phyloP scores from a whole-genome alignment of 2,888 invertebrate genomes.

The Netelia melanura region DNA sequence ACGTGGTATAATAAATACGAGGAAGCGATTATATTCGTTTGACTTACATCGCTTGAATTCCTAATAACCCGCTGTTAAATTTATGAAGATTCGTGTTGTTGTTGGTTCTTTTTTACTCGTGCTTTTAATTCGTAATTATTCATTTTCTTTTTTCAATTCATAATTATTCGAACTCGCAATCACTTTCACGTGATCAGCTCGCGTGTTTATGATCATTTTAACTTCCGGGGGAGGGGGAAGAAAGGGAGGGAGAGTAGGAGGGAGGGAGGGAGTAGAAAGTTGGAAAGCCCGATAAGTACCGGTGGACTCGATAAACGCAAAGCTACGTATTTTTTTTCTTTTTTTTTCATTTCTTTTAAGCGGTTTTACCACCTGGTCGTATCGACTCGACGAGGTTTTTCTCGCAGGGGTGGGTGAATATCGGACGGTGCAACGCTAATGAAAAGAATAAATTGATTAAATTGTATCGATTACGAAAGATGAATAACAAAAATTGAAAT shows the following conservation, averaged over 20 bases:
- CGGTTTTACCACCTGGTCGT: background rate
- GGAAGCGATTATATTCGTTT: background rate
- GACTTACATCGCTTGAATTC: background rate
- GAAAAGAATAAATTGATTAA: no score
- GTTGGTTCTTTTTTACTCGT: background rate
- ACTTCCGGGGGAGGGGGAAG: background rate
- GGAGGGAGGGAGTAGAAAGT: conserved; percentile 12
- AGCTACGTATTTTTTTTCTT: conserved; percentile 5
- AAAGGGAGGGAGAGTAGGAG: background rate
- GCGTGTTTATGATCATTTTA: conserved; percentile 30
- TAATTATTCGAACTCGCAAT: conserved; percentile 15
- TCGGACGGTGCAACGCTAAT: no score
- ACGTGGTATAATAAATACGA: conserved; percentile 17
- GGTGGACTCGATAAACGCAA: conserved; percentile 7
- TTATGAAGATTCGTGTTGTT: background rate
- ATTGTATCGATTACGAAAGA: no score
- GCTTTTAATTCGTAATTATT: background rate
- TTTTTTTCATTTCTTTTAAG: background rate
- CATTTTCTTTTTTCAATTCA: conserved; percentile 13
- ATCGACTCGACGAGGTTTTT: background rate
- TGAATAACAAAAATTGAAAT: no score
- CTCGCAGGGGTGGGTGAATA: no score
- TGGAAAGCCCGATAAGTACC: conserved; percentile 28
- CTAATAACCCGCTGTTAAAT: background rate
- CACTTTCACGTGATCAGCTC: conserved; percentile 14